Evolutionary conservation across 2,113 vertebrate genomes (phyloP).

Genomic region (Nesogale talazaci): DNA sequence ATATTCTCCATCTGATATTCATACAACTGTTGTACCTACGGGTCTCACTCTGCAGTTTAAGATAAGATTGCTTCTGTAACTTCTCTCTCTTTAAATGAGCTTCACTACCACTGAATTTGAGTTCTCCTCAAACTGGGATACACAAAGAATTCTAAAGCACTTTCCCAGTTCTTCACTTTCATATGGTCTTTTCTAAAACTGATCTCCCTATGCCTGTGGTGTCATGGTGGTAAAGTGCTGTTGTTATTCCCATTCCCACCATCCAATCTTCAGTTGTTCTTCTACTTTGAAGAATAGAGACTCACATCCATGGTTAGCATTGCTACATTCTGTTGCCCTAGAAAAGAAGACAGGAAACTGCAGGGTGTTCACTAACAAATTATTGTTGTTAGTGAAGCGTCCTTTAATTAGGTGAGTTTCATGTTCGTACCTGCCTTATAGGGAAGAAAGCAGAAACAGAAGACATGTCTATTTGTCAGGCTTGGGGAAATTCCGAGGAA

Average conservation of each 20-base stretch:
- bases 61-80: background rate
- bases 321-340: background rate
- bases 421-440: background rate
- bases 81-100: background rate
- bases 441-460: conserved; percentile 38
- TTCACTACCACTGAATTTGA: background rate
- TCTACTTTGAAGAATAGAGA: background rate
- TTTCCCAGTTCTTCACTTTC: background rate
- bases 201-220: conserved; percentile 10
- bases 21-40: background rate
- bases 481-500: background rate
- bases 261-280: background rate
- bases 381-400: background rate
- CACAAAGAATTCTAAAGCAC: background rate
- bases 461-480: background rate
- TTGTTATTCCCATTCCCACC: background rate
- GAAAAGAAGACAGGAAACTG: background rate
- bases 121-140: background rate
- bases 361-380: background rate
- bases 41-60: conserved; percentile 9
- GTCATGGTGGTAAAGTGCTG: background rate
- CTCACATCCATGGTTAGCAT: background rate
- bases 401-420: background rate
- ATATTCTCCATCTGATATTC: background rate
- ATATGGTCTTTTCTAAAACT: background rate